Conservation (phyloP, 2,113 vertebrate genomes). For the Pterocles orientalis region DNA sequence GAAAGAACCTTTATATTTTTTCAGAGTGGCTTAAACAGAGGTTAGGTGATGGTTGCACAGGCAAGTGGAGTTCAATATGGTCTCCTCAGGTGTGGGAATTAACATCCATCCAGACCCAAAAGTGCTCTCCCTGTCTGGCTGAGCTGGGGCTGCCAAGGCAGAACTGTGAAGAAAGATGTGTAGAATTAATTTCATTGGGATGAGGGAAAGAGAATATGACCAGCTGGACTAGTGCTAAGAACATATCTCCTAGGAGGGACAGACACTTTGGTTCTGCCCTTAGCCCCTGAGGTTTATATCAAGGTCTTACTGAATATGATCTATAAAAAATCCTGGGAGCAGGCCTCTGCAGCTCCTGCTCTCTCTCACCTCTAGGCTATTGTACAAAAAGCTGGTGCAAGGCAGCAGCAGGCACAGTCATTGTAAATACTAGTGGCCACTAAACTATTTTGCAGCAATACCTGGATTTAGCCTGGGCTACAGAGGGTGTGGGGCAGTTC, state of each 20-base stretch:
- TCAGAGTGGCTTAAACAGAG: fast-evolving
- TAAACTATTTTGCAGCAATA: neutral
- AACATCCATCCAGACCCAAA: neutral
- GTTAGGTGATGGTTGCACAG: neutral
- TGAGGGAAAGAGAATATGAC: neutral
- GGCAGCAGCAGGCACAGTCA: neutral
- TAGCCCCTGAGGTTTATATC: neutral
- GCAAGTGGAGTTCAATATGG: neutral
- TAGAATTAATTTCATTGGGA: neutral
- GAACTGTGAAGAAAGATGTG: fast-evolving
- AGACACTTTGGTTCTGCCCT: neutral
- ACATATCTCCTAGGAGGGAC: neutral
- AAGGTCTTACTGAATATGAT: neutral
- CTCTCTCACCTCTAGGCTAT: neutral
- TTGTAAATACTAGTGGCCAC: neutral
- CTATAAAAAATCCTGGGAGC: neutral
- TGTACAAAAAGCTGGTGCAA: neutral
- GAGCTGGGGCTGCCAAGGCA: neutral
- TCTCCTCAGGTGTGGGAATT: neutral
- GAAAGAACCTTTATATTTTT: neutral
- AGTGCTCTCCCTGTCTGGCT: neutral
- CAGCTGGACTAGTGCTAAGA: neutral
- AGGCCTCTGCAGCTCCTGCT: neutral
- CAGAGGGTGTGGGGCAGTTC: neutral
- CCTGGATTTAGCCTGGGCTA: neutral